Percentiles rank a stretch among this genome's conserved stretches.
phyloP scores from a whole-genome alignment of 2,888 invertebrate genomes.

The Xestia rhomboidea region DNA sequence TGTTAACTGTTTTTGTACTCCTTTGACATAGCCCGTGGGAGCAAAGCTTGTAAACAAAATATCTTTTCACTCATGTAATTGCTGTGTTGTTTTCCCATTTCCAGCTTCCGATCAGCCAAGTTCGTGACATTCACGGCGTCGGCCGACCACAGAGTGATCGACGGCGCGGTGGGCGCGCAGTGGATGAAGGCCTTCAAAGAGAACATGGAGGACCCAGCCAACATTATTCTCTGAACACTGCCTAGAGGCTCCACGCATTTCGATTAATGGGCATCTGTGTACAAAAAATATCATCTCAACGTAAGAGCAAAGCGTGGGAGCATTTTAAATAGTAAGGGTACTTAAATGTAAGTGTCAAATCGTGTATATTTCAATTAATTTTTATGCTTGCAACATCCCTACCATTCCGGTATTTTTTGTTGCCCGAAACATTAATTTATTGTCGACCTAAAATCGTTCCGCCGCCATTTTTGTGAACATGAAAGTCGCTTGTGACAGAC shows the following conservation, averaged over 20 bases:
- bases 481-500: neutral
- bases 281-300: slow-evolving; percentile 39
- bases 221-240: slow-evolving; percentile 95
- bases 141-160: slow-evolving; percentile 99
- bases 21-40: neutral
- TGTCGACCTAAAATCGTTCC: neutral
- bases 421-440: neutral
- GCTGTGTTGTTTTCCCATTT: neutral
- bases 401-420: slow-evolving; percentile 18
- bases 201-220: slow-evolving; percentile 97
- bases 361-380: slow-evolving; percentile 54
- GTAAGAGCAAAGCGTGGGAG: slow-evolving; percentile 25
- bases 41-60: neutral
- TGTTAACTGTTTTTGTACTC: too few relatives aligned
- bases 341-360: slow-evolving; percentile 49
- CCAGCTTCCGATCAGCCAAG: slow-evolving; percentile 93
- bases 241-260: slow-evolving; percentile 59
- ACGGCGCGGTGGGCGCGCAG: slow-evolving; percentile 99
- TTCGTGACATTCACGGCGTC: slow-evolving; percentile 98
- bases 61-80: neutral
- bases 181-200: slow-evolving; percentile 98
- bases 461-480: slow-evolving; percentile 4
- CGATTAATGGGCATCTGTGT: slow-evolving; percentile 69
- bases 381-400: slow-evolving; percentile 23
- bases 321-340: slow-evolving; percentile 51